Base-by-base conservation (phyloP, 2,113 vertebrate species). In the Spizaetus ornatus region DNA sequence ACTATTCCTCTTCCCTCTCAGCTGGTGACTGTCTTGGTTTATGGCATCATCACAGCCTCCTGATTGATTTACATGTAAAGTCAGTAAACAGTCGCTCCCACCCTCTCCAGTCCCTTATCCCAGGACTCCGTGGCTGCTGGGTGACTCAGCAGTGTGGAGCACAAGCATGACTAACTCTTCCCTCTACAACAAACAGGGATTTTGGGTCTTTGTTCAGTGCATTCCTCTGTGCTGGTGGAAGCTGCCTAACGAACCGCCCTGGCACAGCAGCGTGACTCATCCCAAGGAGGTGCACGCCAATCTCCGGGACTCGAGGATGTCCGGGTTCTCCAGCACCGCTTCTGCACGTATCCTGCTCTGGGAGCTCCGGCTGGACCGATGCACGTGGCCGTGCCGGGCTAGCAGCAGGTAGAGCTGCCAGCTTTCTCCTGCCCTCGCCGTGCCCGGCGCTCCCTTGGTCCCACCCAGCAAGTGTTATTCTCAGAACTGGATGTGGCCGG, bases 121-220 rank as follows among this genome's bases (percentile, higher is more conserved):
- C 85, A 32, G 7, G 6, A 78, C 93, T 66, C 38, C 3, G 6
- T n/a, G 70, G 59, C 78, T 67, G 77, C 53, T 3, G 53, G 59
- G 80, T 96, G 95, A 97, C 82, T 97, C 94, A 95, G 83, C 77
- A 58, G 74, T 34, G 2, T 1, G 40, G 59, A 77, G 81, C 72
- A 32, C 27, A 1, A 5, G 8, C 59, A 2, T 94, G 94, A 95
- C 86, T 87, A 97, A 95, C 92, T 93, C 79, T 93, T 95, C 84
- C 96, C 93, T 94, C 67, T 16, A 1, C 88, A 29, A 2, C 80
- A 10, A 78, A 1, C 83, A 5, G 80, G 27, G 34, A 56, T 6
- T 62, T 4, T 2, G 69, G 87, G 81, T 12, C 86, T 93, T 55
- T 92, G 76, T 36, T 74, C 80, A 31, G 7, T 1, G 38, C 72